A percentile compares a stretch with the other conserved stretches of the same genome.
Conservation (phyloP, 2,888 invertebrate species). For the Micoletzkya japonica region DNA sequence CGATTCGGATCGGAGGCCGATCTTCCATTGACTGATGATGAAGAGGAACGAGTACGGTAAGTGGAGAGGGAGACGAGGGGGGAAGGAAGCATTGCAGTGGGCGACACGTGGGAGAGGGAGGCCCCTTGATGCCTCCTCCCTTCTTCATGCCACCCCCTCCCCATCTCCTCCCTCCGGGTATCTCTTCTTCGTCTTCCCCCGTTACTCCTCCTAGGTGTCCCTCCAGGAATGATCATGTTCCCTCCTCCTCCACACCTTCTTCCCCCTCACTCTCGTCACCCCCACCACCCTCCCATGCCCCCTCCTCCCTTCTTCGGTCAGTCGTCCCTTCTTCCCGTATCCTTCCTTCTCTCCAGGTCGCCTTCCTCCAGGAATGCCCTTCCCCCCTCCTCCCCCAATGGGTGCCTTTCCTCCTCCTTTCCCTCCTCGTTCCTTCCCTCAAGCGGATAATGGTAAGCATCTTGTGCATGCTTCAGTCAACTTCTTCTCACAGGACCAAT, state of each 20-base stretch:
- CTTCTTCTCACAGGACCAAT: constrained; percentile 55
- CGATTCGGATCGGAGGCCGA: constrained; percentile 25
- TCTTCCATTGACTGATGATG: constrained; percentile 21
- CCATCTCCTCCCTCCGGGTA: constrained; percentile 25
- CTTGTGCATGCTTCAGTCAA: no score
- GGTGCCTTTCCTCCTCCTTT: constrained; percentile 34
- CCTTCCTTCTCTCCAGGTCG: constrained; percentile 57
- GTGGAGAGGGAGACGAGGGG: not conserved
- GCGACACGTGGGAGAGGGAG: not conserved
- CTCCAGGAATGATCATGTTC: constrained; percentile 17
- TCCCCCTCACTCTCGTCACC: constrained; percentile 30
- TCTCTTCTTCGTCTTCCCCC: not conserved
- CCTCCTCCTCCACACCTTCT: constrained; percentile 26
- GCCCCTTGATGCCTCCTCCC: constrained; percentile 15
- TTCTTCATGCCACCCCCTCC: constrained; percentile 44
- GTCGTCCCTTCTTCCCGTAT: not conserved
- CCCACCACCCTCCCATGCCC: constrained; percentile 32
- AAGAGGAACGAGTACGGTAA: constrained; percentile 23
- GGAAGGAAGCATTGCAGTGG: constrained; percentile 11
- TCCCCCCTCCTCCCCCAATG: constrained; percentile 37
- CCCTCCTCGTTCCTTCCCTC: constrained; percentile 28
- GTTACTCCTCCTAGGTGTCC: not conserved
- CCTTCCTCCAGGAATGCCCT: constrained; percentile 20
- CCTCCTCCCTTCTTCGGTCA: constrained; percentile 38
- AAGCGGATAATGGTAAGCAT: not conserved